phyloP scores from a whole-genome alignment of 1,140 invertebrate species.

The Pentalonia nigronervosa region DNA sequence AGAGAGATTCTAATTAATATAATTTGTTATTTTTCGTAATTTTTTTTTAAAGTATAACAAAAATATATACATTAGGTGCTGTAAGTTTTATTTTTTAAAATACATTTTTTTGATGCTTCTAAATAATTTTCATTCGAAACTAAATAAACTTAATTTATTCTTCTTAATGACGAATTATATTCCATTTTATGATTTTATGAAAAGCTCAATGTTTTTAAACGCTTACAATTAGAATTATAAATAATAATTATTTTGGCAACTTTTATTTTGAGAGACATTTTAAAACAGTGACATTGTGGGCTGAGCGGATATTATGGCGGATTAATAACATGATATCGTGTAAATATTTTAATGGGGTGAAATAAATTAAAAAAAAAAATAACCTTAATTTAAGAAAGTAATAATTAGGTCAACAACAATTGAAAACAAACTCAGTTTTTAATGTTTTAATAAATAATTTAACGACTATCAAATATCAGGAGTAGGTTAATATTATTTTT shows the following conservation, averaged over 20 bases:
- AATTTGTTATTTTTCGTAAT: no score
- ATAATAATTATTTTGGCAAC: neutral
- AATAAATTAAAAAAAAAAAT: neutral
- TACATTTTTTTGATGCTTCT: no score
- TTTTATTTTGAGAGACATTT: neutral
- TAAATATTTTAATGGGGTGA: no score
- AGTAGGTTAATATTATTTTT: neutral
- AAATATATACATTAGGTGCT: no score
- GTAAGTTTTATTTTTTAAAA: no score
- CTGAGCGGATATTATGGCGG: neutral
- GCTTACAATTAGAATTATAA: neutral
- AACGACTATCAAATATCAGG: neutral
- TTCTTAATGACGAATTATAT: no score
- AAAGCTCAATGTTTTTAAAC: neutral
- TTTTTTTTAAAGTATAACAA: no score
- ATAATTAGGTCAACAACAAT: neutral
- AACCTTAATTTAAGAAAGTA: neutral
- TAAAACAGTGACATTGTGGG: neutral
- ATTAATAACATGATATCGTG: neutral
- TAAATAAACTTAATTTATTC: no score
- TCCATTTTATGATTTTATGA: neutral
- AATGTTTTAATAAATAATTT: neutral
- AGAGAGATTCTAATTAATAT: no score
- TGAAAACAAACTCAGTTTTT: neutral
- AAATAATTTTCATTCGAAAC: no score